phyloP scores from a whole-genome alignment of 92 coral and sea anemone species.

The Phenganax stokvisi region DNA sequence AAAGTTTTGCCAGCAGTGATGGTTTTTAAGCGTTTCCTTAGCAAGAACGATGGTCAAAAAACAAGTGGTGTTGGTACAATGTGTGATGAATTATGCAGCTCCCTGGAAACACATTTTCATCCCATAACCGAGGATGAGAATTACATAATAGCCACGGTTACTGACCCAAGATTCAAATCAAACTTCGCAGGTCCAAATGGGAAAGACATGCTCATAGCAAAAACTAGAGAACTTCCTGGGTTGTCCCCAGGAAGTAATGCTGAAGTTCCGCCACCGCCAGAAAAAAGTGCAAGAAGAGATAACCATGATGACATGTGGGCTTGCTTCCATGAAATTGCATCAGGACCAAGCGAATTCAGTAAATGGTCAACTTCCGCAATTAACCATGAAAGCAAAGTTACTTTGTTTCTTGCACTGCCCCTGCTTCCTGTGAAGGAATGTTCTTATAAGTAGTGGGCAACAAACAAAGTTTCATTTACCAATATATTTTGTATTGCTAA shows the following conservation, averaged over 20 bases:
- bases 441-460: conserved; percentile 20
- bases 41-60: conserved; percentile 7
- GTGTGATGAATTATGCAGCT: background rate
- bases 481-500: conserved; percentile 1
- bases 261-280: conserved; percentile 10
- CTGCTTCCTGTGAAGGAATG: background rate
- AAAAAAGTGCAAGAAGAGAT: background rate
- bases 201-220: too few species aligned
- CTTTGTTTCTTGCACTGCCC: conserved; percentile 14
- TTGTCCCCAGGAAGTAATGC: background rate
- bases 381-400: conserved; percentile 11
- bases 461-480: background rate
- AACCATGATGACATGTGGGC: conserved; percentile 11
- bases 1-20: conserved; percentile 14
- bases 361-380: background rate
- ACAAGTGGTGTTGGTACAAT: conserved; percentile 11
- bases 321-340: conserved; percentile 12
- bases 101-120: too few species aligned
- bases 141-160: too few species aligned
- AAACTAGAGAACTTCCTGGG: background rate
- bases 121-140: too few species aligned
- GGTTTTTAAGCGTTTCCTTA: background rate
- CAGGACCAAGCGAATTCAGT: background rate
- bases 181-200: too few species aligned
- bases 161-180: too few species aligned